A percentile compares a stretch with the other conserved stretches of the same genome.
These are phyloP conservation scores for Leptinotarsa tumamoca DNA, from an alignment of 2,888 invertebrate species.

Conservation along the genomic window DNA sequence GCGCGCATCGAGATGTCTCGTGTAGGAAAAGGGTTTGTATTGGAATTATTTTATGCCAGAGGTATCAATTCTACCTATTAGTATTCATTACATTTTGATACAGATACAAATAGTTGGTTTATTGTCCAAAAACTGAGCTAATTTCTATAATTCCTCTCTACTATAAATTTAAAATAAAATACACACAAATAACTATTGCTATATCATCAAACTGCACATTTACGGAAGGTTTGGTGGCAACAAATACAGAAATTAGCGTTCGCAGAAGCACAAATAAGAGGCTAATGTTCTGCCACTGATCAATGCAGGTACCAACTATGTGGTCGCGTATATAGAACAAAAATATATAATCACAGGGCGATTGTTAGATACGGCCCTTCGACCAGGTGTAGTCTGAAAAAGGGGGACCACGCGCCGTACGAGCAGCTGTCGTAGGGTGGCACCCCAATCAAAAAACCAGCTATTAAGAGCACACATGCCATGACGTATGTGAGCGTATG, in stretches of 20 bases:
- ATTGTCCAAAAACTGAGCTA: too few species aligned
- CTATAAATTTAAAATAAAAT: too few species aligned
- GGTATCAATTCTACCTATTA: too few species aligned
- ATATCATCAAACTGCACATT: background rate
- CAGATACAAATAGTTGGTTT: too few species aligned
- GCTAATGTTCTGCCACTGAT: slow-evolving; percentile 36
- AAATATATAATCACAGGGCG: slow-evolving; percentile 53
- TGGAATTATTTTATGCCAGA: too few species aligned
- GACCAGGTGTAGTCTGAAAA: slow-evolving; percentile 49
- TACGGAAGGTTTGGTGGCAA: background rate
- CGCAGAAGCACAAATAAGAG: background rate
- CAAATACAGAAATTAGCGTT: background rate
- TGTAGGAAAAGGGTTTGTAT: too few species aligned
- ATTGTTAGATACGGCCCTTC: slow-evolving; percentile 48
- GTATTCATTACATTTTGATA: too few species aligned
- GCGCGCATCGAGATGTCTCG: too few species aligned
- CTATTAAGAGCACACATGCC: slow-evolving; percentile 61
- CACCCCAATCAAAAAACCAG: slow-evolving; percentile 56
- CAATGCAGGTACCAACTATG: slow-evolving; percentile 44
- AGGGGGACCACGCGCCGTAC: slow-evolving; percentile 46
- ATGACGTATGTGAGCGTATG: slow-evolving; percentile 60
- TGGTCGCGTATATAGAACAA: slow-evolving; percentile 35
- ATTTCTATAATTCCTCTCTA: too few species aligned
- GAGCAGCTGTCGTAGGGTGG: slow-evolving; percentile 61
- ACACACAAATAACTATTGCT: background rate